Evolutionary conservation across 2,888 invertebrate species (phyloP).

Genomic region (Microplitis manilae): DNA sequence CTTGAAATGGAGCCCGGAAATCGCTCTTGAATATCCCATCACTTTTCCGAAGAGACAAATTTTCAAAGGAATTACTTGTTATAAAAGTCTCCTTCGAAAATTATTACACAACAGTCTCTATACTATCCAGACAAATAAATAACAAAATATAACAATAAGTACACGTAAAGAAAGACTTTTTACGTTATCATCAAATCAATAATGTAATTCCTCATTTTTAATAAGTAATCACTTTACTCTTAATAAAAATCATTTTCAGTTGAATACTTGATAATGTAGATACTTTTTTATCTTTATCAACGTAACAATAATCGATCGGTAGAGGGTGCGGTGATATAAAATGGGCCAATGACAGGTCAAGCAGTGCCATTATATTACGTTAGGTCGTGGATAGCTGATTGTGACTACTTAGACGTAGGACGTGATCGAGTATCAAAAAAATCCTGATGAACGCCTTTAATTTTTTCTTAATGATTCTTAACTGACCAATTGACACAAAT

Average conservation of each 20-base stretch:
- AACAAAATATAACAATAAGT: too few species aligned
- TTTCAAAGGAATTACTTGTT: too few species aligned
- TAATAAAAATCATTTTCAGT: not conserved
- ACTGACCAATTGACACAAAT: not conserved
- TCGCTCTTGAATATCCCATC: conserved; percentile 1
- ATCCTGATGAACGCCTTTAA: not conserved
- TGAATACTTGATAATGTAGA: not conserved
- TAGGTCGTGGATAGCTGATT: conserved; percentile 17
- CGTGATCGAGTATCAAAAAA: conserved; percentile 24
- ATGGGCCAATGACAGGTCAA: conserved; percentile 25
- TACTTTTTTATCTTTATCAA: not conserved
- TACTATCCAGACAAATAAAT: too few species aligned
- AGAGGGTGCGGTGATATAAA: not conserved
- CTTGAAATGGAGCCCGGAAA: not conserved
- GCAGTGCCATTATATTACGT: conserved; percentile 4
- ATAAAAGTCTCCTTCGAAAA: too few species aligned
- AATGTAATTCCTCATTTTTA: too few species aligned
- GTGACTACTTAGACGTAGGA: conserved; percentile 24
- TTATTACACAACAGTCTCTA: too few species aligned
- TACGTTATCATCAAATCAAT: too few species aligned
- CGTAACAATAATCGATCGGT: not conserved
- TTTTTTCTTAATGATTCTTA: conserved; percentile 8
- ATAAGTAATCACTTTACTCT: too few species aligned
- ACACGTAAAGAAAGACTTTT: too few species aligned
- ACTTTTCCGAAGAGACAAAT: not conserved